Conservation (phyloP, 1,140 invertebrate genomes). For the Aporrectodea caliginosa region DNA sequence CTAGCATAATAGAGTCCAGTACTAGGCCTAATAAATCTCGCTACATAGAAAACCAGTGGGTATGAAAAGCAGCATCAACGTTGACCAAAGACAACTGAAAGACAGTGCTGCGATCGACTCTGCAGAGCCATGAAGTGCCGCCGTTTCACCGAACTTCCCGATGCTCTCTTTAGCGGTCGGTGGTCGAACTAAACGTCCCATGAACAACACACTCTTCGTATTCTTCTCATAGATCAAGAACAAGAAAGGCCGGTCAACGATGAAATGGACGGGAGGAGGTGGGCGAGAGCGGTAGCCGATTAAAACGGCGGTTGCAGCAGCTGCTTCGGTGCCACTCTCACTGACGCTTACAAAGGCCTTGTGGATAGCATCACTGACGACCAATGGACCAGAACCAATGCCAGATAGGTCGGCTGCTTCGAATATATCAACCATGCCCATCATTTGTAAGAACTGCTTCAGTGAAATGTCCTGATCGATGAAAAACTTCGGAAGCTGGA, state of each 20-base stretch:
- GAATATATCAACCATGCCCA: constrained; percentile 22
- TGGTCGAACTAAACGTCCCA: constrained; percentile 7
- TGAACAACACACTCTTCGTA: not conserved
- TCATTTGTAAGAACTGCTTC: not conserved
- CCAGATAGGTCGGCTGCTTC: constrained; percentile 3
- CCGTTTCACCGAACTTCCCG: not conserved
- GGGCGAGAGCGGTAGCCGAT: not conserved
- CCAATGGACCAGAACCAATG: constrained; percentile 2
- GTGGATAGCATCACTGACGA: constrained; percentile 24
- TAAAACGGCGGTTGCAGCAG: constrained; percentile 26
- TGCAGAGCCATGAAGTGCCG: too few relatives aligned
- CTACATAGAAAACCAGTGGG: too few relatives aligned
- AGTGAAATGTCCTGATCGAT: constrained; percentile 43
- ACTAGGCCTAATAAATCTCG: too few relatives aligned
- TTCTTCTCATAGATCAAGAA: constrained; percentile 19
- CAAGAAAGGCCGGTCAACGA: constrained; percentile 11
- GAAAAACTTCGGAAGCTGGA: constrained; percentile 64
- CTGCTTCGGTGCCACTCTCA: constrained; percentile 31
- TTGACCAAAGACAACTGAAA: too few relatives aligned
- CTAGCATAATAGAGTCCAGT: too few relatives aligned
- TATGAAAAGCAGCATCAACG: too few relatives aligned
- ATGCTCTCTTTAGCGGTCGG: not conserved
- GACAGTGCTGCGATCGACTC: too few relatives aligned
- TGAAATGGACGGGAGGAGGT: not conserved
- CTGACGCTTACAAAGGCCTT: constrained; percentile 29